Base-by-base conservation (phyloP, 2,888 invertebrate species). In the Zaprionus obscuricornis region DNA sequence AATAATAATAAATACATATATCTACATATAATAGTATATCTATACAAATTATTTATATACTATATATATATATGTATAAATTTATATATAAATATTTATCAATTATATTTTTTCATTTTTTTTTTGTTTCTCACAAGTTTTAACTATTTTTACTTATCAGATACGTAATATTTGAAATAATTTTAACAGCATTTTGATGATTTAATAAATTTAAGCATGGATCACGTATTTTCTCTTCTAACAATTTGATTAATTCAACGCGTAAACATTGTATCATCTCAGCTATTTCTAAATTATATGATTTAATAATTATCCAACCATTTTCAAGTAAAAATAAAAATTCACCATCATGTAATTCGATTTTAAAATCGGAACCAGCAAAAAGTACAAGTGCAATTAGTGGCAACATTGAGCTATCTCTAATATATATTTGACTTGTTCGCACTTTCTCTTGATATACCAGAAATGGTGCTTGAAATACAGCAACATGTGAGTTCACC, bases 361-460 rank as follows among this genome's bases (percentile, higher is more conserved):
- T 94, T 13, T 93, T 92, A 10, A 96, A 90, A 81, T 92, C 93
- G 82, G 93, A 94, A n/a, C 96, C 95, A 85, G 93, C 90, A 84
- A 94, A 94, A 39, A 95, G 85, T 1, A 96, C 93, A 24, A 96
- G 88, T 0, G 96, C 93, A 57, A 96, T 87, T 65, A 94, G 92
- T 0, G 95, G 95, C 29, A 96, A 93, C 95, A 96, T 95, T 0
- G 95, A 94, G 71, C 95, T 94, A 84, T 96, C 96, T 29, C 95
- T 91, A 14, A 96, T 94, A 83, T 94, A 96, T 22, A 96, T 94
- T 76, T 93, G 92, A 2, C 94, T 94, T 0, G 96, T 96, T 87
- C 94, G 95, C 13, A 96, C 93, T 88, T 96, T 96, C 88, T 96
- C 96, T 86, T 96, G 96, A 84, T 94, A 96, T 16, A 96, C 94